A percentile compares a stretch with the other conserved stretches of the same genome.
phyloP scores from a whole-genome alignment of 2,797 vertebrate species.

The Gorsachius magnificus region DNA sequence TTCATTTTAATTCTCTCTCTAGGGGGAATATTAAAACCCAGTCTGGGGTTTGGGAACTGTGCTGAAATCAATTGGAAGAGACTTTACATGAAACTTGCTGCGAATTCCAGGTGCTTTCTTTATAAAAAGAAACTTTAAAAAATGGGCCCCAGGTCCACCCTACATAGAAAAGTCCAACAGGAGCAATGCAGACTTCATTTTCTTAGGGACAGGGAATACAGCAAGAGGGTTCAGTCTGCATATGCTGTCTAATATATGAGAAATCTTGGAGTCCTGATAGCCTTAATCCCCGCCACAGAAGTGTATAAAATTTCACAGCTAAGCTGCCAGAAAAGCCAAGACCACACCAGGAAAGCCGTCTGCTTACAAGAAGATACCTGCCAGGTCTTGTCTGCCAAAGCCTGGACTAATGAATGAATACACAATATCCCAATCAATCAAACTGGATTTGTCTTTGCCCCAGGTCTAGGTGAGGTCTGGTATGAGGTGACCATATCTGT shows the following conservation, averaged over 20 bases:
- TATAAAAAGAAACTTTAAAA: conserved; percentile 5
- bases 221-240: conserved; percentile 33
- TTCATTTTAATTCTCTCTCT: neutral
- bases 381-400: conserved; percentile 84
- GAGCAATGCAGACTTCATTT: conserved; percentile 6
- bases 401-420: conserved; percentile 84
- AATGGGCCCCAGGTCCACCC: neutral
- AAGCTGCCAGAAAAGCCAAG: conserved; percentile 79
- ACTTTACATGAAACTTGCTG: neutral
- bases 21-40: conserved; percentile 3
- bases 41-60: neutral
- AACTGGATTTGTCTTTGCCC: conserved; percentile 79
- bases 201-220: neutral
- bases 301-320: conserved; percentile 85
- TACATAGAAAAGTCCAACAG: neutral
- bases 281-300: conserved; percentile 81
- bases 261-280: conserved; percentile 76
- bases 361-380: conserved; percentile 82
- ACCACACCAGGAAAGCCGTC: conserved; percentile 81
- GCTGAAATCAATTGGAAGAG: neutral
- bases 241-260: conserved; percentile 62
- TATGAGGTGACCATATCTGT: conserved; percentile 82
- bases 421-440: conserved; percentile 82
- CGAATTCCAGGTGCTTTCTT: neutral
- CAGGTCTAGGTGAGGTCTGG: conserved; percentile 81